phyloP scores from a whole-genome alignment of 2,888 invertebrate species.

The Chaitophorus viminalis region DNA sequence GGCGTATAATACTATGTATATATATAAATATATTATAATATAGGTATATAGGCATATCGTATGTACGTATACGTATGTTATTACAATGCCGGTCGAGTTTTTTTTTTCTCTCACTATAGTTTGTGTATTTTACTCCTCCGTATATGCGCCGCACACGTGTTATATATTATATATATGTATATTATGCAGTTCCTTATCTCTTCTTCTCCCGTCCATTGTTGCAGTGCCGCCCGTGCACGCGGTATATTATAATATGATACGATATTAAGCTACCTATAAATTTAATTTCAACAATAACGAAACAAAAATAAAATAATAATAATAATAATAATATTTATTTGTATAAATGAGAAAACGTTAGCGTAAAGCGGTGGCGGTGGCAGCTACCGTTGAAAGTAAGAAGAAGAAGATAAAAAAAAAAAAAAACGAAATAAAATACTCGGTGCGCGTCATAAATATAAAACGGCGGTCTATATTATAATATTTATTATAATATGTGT shows the following conservation, averaged over 20 bases:
- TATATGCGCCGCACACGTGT: neutral
- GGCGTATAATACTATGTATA: neutral
- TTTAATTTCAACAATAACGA: constrained; percentile 58
- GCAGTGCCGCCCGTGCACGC: constrained; percentile 22
- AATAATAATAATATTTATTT: neutral
- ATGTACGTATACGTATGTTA: neutral
- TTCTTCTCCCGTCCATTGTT: neutral
- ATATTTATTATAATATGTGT: too few species aligned
- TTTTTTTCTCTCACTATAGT: too few species aligned
- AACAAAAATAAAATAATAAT: neutral
- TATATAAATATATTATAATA: neutral
- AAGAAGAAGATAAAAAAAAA: too few species aligned
- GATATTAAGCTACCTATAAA: constrained; percentile 57
- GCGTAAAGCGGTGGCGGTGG: neutral
- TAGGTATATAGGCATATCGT: neutral
- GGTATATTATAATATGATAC: too few species aligned
- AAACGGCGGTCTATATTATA: constrained; percentile 15
- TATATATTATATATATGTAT: too few species aligned
- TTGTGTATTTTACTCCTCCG: constrained; percentile 50
- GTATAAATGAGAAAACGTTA: neutral
- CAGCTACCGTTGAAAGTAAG: constrained; percentile 18
- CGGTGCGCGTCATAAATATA: constrained; percentile 28
- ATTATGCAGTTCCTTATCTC: neutral
- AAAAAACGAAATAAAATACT: neutral
- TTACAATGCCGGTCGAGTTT: neutral